Evolutionary conservation across 53 echinoderm and acorn worm genomes (phyloP), one percentile per base, ranked within the genome.

Genomic region (Holothuria scabra): DNA sequence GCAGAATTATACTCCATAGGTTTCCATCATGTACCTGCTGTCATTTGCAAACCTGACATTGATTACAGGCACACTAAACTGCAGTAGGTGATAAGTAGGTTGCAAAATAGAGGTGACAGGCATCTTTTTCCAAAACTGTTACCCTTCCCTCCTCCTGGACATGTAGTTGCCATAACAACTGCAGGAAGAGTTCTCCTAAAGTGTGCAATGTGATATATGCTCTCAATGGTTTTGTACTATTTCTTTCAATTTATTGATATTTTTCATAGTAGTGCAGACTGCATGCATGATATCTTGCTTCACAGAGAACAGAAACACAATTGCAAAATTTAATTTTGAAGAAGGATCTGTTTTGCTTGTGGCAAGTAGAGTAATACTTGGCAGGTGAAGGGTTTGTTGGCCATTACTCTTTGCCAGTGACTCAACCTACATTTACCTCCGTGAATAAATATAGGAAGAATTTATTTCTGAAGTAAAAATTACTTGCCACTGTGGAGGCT

Each of bases 171-270:
- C 72, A 72, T 72, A 16, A 25, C 9, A 44, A 72, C 34, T 10
- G 44, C 11, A 21, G 26, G 72, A 72, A 46, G 49, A 72, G 72
- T 14, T 48, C 48, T 48, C 72, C 23, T 72, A 24, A 48, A 72
- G 72, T 72, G 72, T 72, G 72, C 72, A 72, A 72, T 41, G 24
- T 72, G 72, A 72, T 72, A 72, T 28, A n/a, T n/a, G 24, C 72
- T 72, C 48, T 48, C 37, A 10, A n/a, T 31, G 12, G 44, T 48
- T 44, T 72, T 72, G 44, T 44, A 25, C 44, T 48, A 46, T 46
- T 72, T 72, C 48, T 72, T 48, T 72, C 44, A 72, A 44, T 72
- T 48, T 72, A 72, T 72, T 44, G 72, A 72, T 46, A 72, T 72
- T 72, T 46, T 72, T 72, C 72, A 72, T 72, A 72, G 72, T 38